phyloP scores from a whole-genome alignment of 2,888 invertebrate genomes.

The Cinara cedri region DNA sequence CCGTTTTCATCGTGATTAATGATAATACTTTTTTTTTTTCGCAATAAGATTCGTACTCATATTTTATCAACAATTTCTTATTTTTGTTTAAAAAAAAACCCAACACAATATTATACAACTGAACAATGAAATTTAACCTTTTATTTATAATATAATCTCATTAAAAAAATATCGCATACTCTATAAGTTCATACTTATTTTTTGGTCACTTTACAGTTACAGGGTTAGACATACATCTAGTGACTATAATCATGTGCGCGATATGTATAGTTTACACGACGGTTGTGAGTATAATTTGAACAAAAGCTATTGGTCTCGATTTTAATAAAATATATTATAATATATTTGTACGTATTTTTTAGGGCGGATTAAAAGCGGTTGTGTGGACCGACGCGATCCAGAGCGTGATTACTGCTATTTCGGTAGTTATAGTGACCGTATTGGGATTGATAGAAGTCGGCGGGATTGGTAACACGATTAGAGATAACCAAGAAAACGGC shows the following conservation, averaged over 20 bases:
- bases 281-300: slow-evolving; percentile 70
- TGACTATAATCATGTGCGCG: slow-evolving; percentile 78
- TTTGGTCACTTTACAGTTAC: slow-evolving; percentile 69
- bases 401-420: slow-evolving; percentile 76
- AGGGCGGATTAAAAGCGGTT: slow-evolving; percentile 81
- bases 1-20: no score
- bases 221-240: slow-evolving; percentile 78
- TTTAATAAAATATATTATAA: no score
- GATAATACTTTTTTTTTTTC: no score
- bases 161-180: neutral
- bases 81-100: no score
- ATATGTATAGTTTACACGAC: slow-evolving; percentile 93
- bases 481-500: slow-evolving; percentile 69
- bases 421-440: slow-evolving; percentile 71
- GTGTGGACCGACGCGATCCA: slow-evolving; percentile 83
- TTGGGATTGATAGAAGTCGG: slow-evolving; percentile 74
- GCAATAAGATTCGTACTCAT: no score
- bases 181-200: no score
- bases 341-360: neutral
- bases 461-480: slow-evolving; percentile 70
- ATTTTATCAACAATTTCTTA: no score
- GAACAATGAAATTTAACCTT: no score
- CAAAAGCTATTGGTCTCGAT: no score
- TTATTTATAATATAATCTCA: neutral
- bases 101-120: no score